phyloP scores from a whole-genome alignment of 2,888 invertebrate genomes.

The Steromphala cineraria region DNA sequence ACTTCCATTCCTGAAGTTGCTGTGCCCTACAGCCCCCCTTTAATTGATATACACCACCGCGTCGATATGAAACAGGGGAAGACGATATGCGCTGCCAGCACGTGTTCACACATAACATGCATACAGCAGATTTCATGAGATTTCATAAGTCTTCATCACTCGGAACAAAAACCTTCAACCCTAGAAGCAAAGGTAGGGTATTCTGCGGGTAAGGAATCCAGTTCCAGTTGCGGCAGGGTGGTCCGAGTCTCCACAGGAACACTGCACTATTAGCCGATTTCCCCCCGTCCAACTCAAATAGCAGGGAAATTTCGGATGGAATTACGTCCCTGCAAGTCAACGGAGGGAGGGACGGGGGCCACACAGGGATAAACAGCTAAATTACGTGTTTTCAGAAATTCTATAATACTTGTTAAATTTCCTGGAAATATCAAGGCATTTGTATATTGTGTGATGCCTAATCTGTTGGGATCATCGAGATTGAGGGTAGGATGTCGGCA shows the following conservation, averaged over 20 bases:
- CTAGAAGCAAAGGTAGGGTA: too few relatives aligned
- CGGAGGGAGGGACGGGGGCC: background rate
- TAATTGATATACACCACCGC: too few relatives aligned
- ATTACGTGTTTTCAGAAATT: background rate
- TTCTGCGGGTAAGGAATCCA: too few relatives aligned
- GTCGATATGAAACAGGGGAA: too few relatives aligned
- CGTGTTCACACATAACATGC: too few relatives aligned
- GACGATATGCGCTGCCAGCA: too few relatives aligned
- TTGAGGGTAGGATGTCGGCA: too few relatives aligned
- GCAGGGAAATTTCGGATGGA: background rate
- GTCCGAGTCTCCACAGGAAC: background rate
- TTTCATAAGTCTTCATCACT: too few relatives aligned
- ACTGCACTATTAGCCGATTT: slow-evolving; percentile 4
- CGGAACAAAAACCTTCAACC: too few relatives aligned
- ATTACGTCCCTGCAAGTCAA: background rate
- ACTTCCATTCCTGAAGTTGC: too few relatives aligned
- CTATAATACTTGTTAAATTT: slow-evolving; percentile 1
- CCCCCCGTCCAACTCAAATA: background rate
- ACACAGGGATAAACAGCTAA: background rate
- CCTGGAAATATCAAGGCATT: background rate
- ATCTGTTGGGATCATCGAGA: background rate
- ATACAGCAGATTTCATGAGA: too few relatives aligned
- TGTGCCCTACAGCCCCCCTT: too few relatives aligned
- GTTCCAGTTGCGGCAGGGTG: background rate
- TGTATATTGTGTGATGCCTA: background rate